Conservation (phyloP, 1,140 invertebrate species). For the Conopomorpha cramerella region DNA sequence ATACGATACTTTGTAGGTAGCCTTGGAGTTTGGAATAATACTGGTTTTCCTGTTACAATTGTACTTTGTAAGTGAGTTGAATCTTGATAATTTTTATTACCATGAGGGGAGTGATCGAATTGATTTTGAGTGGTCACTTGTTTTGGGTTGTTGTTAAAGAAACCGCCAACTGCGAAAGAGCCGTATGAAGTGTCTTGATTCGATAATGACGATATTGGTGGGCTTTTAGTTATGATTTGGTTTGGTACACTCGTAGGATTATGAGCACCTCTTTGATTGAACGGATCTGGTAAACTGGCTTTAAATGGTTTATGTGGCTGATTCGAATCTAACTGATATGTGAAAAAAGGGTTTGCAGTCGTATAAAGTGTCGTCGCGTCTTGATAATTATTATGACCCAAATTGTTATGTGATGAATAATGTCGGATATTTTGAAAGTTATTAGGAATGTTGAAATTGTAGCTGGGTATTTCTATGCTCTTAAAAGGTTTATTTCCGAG, state of each 20-base stretch:
- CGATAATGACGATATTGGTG: conserved; percentile 50
- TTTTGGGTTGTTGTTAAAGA: conserved; percentile 56
- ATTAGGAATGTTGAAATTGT: conserved; percentile 17
- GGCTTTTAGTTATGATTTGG: conserved; percentile 54
- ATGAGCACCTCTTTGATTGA: conserved; percentile 15
- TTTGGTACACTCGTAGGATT: conserved; percentile 20
- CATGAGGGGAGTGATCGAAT: conserved; percentile 9
- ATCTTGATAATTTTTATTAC: conserved; percentile 19
- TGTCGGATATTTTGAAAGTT: conserved; percentile 24
- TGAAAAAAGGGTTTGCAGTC: conserved; percentile 19
- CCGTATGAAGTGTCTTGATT: conserved; percentile 47
- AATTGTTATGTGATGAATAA: conserved; percentile 14
- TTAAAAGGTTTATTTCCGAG: conserved; percentile 20
- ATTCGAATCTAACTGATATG: conserved; percentile 18
- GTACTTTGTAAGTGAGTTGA: conserved; percentile 28
- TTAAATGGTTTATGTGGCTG: conserved; percentile 32
- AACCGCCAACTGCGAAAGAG: conserved; percentile 58
- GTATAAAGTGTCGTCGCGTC: conserved; percentile 18
- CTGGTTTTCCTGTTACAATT: conserved; percentile 32
- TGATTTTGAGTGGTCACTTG: conserved; percentile 13
- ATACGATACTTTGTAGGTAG: conserved; percentile 10
- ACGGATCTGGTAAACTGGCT: conserved; percentile 28
- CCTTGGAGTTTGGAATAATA: conserved; percentile 12
- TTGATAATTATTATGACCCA: conserved; percentile 14
- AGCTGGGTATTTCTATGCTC: conserved; percentile 21